phyloP scores from a whole-genome alignment of 2,888 invertebrate species.

The Drosophila aldrichi region DNA sequence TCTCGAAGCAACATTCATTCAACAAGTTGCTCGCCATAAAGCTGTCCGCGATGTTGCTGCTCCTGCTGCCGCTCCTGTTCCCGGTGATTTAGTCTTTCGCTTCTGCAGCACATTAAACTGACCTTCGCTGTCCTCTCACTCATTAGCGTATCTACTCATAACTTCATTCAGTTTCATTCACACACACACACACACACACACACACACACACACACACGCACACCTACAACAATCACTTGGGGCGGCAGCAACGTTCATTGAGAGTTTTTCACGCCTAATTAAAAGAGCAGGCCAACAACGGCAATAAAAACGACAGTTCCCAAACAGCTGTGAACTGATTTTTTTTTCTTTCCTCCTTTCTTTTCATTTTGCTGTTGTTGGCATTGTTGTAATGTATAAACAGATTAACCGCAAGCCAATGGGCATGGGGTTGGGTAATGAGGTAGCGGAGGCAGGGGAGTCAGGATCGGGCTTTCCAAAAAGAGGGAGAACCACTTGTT shows the following conservation, averaged over 20 bases:
- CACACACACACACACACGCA: slow-evolving; percentile 32
- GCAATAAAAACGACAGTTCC: slow-evolving; percentile 45
- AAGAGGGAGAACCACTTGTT: slow-evolving; percentile 70
- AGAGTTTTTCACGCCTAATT: slow-evolving; percentile 77
- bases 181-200: slow-evolving; percentile 18
- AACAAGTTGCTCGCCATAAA: slow-evolving; percentile 44
- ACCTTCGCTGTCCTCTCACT: slow-evolving; percentile 42
- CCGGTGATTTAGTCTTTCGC: slow-evolving; percentile 7
- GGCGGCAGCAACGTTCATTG: slow-evolving; percentile 46
- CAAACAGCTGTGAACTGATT: slow-evolving; percentile 36
- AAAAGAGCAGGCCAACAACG: slow-evolving; percentile 50
- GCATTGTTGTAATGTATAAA: slow-evolving; percentile 41
- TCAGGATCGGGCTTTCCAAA: slow-evolving; percentile 2
- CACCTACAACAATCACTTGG: slow-evolving; percentile 30
- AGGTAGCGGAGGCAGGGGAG: neutral
- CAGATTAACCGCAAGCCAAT: slow-evolving; percentile 59
- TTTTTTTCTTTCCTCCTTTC: slow-evolving; percentile 22
- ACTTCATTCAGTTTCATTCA: slow-evolving; percentile 22
- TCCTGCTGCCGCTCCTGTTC: slow-evolving; percentile 10
- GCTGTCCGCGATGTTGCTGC: slow-evolving; percentile 14
- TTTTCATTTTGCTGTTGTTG: slow-evolving; percentile 16
- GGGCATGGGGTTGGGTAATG: slow-evolving; percentile 19
- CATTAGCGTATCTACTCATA: slow-evolving; percentile 48
- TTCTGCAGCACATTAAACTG: slow-evolving; percentile 35
- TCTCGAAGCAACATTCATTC: slow-evolving; percentile 36